Percentiles rank a stretch among this genome's conserved stretches.
phyloP scores from a whole-genome alignment of 2,888 invertebrate species.

The Diloba caeruleocephala region DNA sequence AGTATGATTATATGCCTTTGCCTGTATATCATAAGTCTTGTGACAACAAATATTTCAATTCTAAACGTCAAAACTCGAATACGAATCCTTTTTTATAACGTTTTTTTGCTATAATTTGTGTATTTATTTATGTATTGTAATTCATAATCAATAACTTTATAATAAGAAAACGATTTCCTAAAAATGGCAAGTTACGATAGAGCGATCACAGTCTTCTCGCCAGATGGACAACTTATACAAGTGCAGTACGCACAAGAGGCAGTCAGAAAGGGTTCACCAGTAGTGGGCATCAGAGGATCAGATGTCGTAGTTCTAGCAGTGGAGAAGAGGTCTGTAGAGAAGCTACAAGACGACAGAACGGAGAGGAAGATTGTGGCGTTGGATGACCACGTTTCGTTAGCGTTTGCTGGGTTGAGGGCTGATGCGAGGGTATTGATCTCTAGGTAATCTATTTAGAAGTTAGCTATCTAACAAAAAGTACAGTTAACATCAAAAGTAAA shows the following conservation, averaged over 20 bases:
- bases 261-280: slow-evolving; percentile 94
- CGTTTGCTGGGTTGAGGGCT: slow-evolving; percentile 98
- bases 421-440: slow-evolving; percentile 97
- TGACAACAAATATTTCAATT: slow-evolving; percentile 4
- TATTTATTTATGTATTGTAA: slow-evolving; percentile 4
- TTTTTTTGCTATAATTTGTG: neutral
- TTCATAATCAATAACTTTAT: neutral
- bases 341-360: slow-evolving; percentile 98
- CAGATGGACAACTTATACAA: slow-evolving; percentile 98
- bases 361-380: slow-evolving; percentile 98
- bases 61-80: slow-evolving; percentile 8
- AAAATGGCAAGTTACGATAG: slow-evolving; percentile 94
- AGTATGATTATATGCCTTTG: slow-evolving; percentile 1
- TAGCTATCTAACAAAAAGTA: too few relatives aligned
- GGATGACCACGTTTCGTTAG: slow-evolving; percentile 98
- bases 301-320: slow-evolving; percentile 98
- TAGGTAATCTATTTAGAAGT: slow-evolving; percentile 72
- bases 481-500: too few relatives aligned
- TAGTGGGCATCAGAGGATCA: slow-evolving; percentile 97
- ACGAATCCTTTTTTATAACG: neutral
- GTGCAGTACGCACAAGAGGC: slow-evolving; percentile 99
- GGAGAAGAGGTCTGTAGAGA: slow-evolving; percentile 98
- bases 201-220: slow-evolving; percentile 99
- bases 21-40: neutral
- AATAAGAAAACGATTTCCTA: too few relatives aligned